Base-by-base conservation (phyloP, 2,113 vertebrate species). In the Platycercus adscitus region DNA sequence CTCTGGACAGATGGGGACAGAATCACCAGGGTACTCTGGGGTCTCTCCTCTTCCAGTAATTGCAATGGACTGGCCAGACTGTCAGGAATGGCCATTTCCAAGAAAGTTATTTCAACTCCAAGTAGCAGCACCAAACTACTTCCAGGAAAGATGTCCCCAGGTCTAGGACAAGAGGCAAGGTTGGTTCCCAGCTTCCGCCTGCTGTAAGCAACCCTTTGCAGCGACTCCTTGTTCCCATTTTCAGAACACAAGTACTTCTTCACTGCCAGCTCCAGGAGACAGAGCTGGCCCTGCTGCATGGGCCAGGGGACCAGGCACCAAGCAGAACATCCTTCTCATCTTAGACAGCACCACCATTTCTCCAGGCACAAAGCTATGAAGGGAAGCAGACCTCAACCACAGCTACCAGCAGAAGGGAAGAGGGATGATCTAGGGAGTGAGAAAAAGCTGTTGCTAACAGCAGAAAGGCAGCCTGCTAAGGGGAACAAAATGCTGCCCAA, bases 401-500 rank as follows among this genome's bases (percentile, higher is more conserved):
- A 13, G 73, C 50, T 33, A 9, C 33, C 0, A 3, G 72, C 25
- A 35, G 60, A 39, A 26, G 35, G 35, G 26, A 50, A 56, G 65
- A n/a, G 19, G 16, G 37, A 28, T 1, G 3, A 29, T 6, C 20
- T 17, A 4, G 5, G 24, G 31, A 19, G 28, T 3, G 7, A 49
- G 18, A 41, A 58, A 20, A 29, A 3, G 21, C 10, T 31, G 41
- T 3, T 37, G 26, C 56, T 47, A 18, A 39, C 73, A 53, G 64
- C 9, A 16, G 56, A 37, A 79, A 46, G 69, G 35, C 61, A 39
- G 70, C 41, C 3, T 1, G 31, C 49, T 20, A 12, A 29, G 16
- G 16, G 25, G 26, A 71, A 39, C 0, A 0, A 19, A 81, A 20
- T 0, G 3, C 49, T 31, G 55, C 21, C 21, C 0, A 6, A 39